Conservation (phyloP, 2,888 invertebrate species). For the Drosophila vallismaia region DNA sequence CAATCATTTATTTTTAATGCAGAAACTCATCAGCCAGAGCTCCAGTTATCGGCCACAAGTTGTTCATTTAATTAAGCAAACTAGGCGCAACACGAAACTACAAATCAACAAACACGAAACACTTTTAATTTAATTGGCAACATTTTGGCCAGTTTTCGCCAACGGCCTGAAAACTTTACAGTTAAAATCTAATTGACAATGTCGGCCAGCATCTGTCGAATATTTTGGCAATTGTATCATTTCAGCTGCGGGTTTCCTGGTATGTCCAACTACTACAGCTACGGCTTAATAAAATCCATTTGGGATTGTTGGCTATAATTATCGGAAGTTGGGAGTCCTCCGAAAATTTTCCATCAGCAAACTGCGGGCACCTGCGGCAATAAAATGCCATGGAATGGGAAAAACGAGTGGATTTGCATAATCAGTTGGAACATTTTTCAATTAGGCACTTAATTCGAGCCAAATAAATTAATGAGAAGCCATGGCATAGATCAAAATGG, state of each 20-base stretch:
- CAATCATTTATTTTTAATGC: conserved; percentile 39
- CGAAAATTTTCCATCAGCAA: background rate
- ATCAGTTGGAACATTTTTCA: conserved; percentile 22
- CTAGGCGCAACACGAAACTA: conserved; percentile 6
- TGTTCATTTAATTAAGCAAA: conserved; percentile 33
- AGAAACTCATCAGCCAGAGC: background rate
- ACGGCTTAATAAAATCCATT: conserved; percentile 1
- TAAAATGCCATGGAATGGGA: background rate
- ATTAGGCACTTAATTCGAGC: conserved; percentile 25
- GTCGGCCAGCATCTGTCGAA: background rate
- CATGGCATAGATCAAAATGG: conserved; percentile 4
- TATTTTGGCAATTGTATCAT: conserved; percentile 7
- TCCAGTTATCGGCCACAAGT: background rate
- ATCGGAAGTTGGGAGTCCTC: background rate
- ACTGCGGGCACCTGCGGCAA: conserved; percentile 21
- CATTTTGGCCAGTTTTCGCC: background rate
- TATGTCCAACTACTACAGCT: background rate
- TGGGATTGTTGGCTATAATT: conserved; percentile 4
- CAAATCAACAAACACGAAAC: conserved; percentile 14
- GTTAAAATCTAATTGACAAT: conserved; percentile 27
- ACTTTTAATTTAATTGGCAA: conserved; percentile 15
- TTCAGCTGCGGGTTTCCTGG: conserved; percentile 4
- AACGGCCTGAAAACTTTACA: background rate
- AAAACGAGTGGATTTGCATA: conserved; percentile 28
- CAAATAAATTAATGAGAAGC: conserved; percentile 1